Base-by-base conservation (phyloP, 2,888 invertebrate genomes). In the Pyrrhia umbra region DNA sequence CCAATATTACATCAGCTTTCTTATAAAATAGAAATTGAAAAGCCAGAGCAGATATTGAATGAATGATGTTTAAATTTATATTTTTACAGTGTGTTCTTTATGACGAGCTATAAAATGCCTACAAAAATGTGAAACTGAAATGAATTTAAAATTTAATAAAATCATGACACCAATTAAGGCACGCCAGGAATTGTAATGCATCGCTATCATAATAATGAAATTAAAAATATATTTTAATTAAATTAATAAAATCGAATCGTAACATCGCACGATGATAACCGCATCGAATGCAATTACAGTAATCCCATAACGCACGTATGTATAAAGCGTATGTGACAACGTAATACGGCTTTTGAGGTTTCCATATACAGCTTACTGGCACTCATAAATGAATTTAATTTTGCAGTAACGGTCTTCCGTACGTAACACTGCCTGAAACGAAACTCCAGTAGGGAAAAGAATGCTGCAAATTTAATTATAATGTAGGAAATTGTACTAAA, bases 241-340 rank as follows among this genome's bases (percentile, higher is more conserved):
- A 79, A 75, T 79, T 66, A 77, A 78, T 77, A 79, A 77, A 78
- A 67, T 68, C 59, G 70, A 70, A 71, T 68, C 55, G 73, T 68
- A 59, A 65, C 70, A 47, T 69, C 57, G 59, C 54, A 62, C 68
- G 72, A 79, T 72, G 79, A 84, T 82, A 84, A 80, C 83, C 85
- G 77, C 80, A 83, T 85, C 86, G 77, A 80, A 88, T 85, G 84
- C 85, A 88, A 90, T 90, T 86, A 90, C 85, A 82, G 82, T 90
- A 88, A 90, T 88, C 88, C 81, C 21, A 37, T 70, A 70, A 60
- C 60, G 46, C 50, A 69, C 64, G 67, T 71, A 62, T 52, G 46
- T 66, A 64, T 75, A 65, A 76, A 77, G 68, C 55, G 75, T 66
- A 75, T 59, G 62, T 63, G 85, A 82, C 82, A 82, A 78, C 80